Conservation (phyloP, 2,113 vertebrate species). For the Thomomys bottae region DNA sequence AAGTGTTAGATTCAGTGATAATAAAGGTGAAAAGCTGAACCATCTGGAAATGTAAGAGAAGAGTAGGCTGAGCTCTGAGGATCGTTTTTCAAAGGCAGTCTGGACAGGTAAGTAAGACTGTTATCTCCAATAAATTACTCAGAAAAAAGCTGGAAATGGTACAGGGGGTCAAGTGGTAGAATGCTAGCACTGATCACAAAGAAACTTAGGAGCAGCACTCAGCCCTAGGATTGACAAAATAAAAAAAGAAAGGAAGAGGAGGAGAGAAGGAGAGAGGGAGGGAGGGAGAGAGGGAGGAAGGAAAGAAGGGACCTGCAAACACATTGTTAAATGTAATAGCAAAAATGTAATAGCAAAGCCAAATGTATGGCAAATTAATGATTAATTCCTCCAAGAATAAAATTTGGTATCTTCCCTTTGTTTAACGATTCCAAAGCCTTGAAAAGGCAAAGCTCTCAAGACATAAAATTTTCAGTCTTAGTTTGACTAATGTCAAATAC, state of each 20-base stretch:
- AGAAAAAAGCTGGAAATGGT: too few species aligned
- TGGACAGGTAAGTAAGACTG: too few species aligned
- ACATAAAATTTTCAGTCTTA: neutral
- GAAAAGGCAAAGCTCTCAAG: neutral
- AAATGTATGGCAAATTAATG: conserved; percentile 3
- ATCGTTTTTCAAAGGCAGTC: too few species aligned
- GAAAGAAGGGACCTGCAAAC: neutral
- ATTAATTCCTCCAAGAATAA: conserved; percentile 22
- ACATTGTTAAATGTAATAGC: conserved; percentile 5
- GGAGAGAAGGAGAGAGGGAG: too few species aligned
- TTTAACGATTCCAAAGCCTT: conserved; percentile 29
- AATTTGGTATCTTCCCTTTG: neutral
- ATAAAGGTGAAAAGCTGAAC: neutral
- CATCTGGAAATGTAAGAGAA: neutral
- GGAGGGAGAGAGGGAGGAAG: too few species aligned
- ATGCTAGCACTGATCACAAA: too few species aligned
- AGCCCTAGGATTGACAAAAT: too few species aligned
- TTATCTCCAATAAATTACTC: too few species aligned
- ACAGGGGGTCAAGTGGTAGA: too few species aligned
- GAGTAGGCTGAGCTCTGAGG: too few species aligned
- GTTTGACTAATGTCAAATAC: neutral
- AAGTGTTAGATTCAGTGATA: neutral
- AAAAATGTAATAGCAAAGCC: conserved; percentile 7
- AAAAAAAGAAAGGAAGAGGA: too few species aligned
- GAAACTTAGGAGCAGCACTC: too few species aligned